Percentiles rank a stretch among this genome's conserved stretches.
These are phyloP conservation scores for Sceliomorpha sp. DNA, from an alignment of 2,888 invertebrate genomes.

Conservation along the genomic window DNA sequence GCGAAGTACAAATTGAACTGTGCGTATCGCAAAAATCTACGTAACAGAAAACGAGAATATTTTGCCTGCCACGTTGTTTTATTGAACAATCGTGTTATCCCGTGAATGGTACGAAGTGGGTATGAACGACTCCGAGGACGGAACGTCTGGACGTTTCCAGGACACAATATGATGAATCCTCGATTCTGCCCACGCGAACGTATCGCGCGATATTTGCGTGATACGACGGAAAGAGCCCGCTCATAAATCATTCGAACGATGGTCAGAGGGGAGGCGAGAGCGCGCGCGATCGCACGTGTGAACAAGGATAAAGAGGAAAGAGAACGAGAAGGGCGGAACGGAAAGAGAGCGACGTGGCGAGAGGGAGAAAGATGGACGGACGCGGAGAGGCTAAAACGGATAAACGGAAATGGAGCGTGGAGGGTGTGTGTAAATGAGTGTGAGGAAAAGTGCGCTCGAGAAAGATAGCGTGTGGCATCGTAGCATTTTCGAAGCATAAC, in stretches of 20 bases:
- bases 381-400: constrained; percentile 9
- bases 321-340: not conserved
- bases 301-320: constrained; percentile 4
- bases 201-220: constrained; percentile 62
- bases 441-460: constrained; percentile 27
- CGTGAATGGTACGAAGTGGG: constrained; percentile 17
- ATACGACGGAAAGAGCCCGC: constrained; percentile 50
- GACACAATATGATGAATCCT: constrained; percentile 66
- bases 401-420: constrained; percentile 46
- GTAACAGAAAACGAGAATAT: too few relatives aligned
- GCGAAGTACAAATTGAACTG: too few relatives aligned
- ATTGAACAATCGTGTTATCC: constrained; percentile 19
- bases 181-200: constrained; percentile 52
- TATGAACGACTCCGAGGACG: constrained; percentile 9
- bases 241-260: constrained; percentile 48
- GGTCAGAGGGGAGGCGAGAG: constrained; percentile 9
- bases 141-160: constrained; percentile 40
- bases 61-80: not conserved
- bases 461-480: constrained; percentile 46
- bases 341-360: constrained; percentile 11
- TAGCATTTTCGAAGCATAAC: constrained; percentile 69
- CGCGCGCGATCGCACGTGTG: too few relatives aligned
- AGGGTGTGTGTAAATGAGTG: constrained; percentile 49
- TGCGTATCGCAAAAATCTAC: too few relatives aligned
- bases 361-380: too few relatives aligned